Base-by-base conservation (phyloP, 2,888 invertebrate genomes). In the Aromia moschata region DNA sequence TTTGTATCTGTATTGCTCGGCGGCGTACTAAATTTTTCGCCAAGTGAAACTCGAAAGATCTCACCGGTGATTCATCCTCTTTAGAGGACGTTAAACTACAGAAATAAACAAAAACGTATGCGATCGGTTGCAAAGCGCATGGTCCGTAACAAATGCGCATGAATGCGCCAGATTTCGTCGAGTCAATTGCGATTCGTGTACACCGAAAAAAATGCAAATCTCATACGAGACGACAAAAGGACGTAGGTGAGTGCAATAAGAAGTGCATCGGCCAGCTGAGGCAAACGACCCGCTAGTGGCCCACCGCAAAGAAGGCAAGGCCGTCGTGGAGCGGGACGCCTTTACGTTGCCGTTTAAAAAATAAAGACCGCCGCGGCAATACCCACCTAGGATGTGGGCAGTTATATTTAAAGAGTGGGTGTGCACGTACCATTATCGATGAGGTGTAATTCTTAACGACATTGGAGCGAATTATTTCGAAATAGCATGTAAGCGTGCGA, bases 301-400 rank as follows among this genome's bases (percentile, higher is more conserved):
- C 41, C 52, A 16, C 41, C 30, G 16, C 52, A 31, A 41, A 52
- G 40, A 52, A 52, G 52, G 52, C 52, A 52, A 52, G 52, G 52
- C 41, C 52, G 41, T 38, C 25, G 49, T 25, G 16, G 49, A 49
- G 15, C 11, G 5, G 49, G 10, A 37, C 47, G 18, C 11, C 17
- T 10, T 12, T 25, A 18, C 16, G 15, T 7, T 17, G 30, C 17
- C 17, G 7, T 7, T 33, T 33, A 33, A 33, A 25, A 49, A 49
- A 47, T 30, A 33, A 18, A 18, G 9, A 11, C 36, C 11, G n/a
- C 31, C 45, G 40, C 33, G 17, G 31, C 31, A 30, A 31, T 41
- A 18, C 52, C 52, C 52, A 41, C 40, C 40, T 25, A 31, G 37
- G 15, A 30, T 41, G 52, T 52, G 52, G 52, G 51, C 17, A 51